phyloP scores from a whole-genome alignment of 2,888 invertebrate species.

The Neocrepidodera transversa region DNA sequence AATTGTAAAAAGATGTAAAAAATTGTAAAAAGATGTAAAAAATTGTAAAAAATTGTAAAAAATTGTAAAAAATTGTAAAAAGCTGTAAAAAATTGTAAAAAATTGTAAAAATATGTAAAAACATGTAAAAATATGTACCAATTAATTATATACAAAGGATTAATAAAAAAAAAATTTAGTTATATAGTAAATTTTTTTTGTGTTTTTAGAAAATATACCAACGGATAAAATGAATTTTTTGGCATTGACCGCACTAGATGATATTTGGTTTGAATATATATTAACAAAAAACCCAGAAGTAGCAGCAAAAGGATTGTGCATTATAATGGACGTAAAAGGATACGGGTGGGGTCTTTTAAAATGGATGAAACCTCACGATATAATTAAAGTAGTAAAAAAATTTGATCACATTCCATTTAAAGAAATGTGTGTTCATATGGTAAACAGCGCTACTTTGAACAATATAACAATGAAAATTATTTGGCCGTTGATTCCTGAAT shows the following conservation, averaged over 20 bases:
- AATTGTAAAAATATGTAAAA: too few species aligned
- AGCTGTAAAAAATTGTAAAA: too few species aligned
- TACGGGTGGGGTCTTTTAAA: slow-evolving; percentile 47
- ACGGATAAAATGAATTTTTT: slow-evolving; percentile 22
- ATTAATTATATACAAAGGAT: too few species aligned
- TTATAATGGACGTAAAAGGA: slow-evolving; percentile 53
- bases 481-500: slow-evolving; percentile 51
- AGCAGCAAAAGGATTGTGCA: slow-evolving; percentile 53
- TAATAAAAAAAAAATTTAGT: too few species aligned
- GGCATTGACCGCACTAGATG: slow-evolving; percentile 53
- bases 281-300: slow-evolving; percentile 24
- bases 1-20: too few species aligned
- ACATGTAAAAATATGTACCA: too few species aligned
- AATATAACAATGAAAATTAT: slow-evolving; percentile 49
- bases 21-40: too few species aligned
- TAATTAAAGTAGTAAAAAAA: slow-evolving; percentile 43
- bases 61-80: too few species aligned
- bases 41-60: too few species aligned
- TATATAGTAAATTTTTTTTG: too few species aligned
- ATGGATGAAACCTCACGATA: slow-evolving; percentile 52
- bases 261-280: slow-evolving; percentile 56
- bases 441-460: slow-evolving; percentile 49
- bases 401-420: slow-evolving; percentile 48
- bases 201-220: background rate
- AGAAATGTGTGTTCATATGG: slow-evolving; percentile 50